Percentiles rank a stretch among this genome's conserved stretches.
phyloP scores from a whole-genome alignment of 2,888 invertebrate genomes.

The Bellardia pandia region DNA sequence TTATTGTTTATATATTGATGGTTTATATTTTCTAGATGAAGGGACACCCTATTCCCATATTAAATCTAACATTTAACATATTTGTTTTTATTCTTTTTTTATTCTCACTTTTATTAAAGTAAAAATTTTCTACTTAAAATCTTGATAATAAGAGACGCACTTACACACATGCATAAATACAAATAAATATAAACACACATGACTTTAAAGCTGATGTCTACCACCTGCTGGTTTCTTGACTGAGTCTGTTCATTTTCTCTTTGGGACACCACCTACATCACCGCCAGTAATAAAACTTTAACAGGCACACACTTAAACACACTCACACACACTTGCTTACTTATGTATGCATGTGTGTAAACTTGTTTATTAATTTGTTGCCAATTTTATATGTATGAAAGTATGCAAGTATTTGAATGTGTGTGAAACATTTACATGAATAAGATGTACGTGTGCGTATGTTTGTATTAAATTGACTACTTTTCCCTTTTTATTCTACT shows the following conservation, averaged over 20 bases:
- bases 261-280: constrained; percentile 18
- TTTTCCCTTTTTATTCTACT: constrained; percentile 7
- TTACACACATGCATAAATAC: neutral
- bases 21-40: neutral
- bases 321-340: neutral
- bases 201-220: constrained; percentile 23
- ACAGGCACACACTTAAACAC: neutral
- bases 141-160: neutral
- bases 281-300: constrained; percentile 11
- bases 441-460: neutral
- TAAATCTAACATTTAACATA: constrained; percentile 5
- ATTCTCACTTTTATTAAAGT: constrained; percentile 28
- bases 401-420: neutral
- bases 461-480: constrained; percentile 49
- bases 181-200: neutral
- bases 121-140: constrained; percentile 21
- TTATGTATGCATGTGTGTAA: neutral
- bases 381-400: constrained; percentile 52
- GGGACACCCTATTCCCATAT: constrained; percentile 8
- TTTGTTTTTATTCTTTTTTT: neutral
- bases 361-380: constrained; percentile 74
- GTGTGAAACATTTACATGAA: constrained; percentile 3
- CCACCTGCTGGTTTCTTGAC: constrained; percentile 47
- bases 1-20: too few relatives aligned
- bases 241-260: constrained; percentile 36